Percentiles rank a stretch among this genome's conserved stretches.
Conservation (phyloP, 2,797 vertebrate genomes). For the Onychomys torridus region DNA sequence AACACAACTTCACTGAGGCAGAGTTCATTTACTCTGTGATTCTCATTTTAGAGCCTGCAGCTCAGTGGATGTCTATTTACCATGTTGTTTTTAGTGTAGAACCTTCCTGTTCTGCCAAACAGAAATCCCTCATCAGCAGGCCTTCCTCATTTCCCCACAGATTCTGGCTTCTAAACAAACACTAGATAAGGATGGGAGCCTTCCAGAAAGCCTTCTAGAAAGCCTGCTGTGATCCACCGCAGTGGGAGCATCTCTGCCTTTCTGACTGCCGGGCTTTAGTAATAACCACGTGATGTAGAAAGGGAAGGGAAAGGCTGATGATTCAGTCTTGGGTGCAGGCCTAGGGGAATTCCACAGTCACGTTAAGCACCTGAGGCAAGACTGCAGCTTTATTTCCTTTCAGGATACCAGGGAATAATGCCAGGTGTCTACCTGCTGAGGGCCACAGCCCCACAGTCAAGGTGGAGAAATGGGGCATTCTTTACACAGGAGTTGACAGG, state of each 20-base stretch:
- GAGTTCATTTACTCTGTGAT: background rate
- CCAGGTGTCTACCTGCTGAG: background rate
- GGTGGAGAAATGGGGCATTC: background rate
- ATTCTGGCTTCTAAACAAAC: background rate
- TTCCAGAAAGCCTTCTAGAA: conserved; percentile 62
- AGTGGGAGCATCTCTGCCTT: conserved; percentile 31
- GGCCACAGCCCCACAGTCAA: conserved; percentile 4
- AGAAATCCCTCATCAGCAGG: background rate
- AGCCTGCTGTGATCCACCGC: background rate
- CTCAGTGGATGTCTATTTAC: background rate
- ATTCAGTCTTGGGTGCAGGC: conserved; percentile 54
- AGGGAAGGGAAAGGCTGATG: conserved; percentile 74
- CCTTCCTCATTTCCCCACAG: background rate
- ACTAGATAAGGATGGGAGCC: background rate
- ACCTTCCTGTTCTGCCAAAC: background rate
- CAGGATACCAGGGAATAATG: background rate
- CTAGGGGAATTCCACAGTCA: conserved; percentile 52
- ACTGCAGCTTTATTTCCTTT: conserved; percentile 50
- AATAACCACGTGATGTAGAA: background rate
- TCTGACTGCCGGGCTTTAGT: background rate
- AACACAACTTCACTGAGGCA: background rate
- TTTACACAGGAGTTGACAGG: conserved; percentile 59
- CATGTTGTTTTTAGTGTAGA: background rate
- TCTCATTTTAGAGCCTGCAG: background rate
- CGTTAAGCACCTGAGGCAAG: background rate